phyloP scores from a whole-genome alignment of 2,888 invertebrate species.

The Calameuta idolon region DNA sequence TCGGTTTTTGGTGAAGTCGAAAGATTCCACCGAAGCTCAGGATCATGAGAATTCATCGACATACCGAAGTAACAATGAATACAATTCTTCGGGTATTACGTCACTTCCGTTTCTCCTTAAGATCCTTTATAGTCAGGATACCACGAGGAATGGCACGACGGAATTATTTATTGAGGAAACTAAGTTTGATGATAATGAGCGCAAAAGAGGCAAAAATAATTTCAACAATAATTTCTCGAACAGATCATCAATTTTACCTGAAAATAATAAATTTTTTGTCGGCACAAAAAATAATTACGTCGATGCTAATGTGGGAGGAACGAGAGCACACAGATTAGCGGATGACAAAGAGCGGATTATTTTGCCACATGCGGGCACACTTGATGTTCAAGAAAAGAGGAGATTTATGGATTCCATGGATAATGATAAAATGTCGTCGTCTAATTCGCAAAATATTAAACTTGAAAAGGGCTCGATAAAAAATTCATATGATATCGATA shows the following conservation, averaged over 20 bases:
- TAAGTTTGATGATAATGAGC: neutral
- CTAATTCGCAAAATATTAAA: neutral
- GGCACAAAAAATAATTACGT: neutral
- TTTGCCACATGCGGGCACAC: neutral
- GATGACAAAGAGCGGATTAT: neutral
- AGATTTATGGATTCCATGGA: neutral
- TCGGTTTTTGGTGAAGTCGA: neutral
- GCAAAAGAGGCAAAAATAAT: neutral
- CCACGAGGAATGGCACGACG: conserved; percentile 21
- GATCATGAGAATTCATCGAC: neutral
- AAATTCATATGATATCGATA: neutral
- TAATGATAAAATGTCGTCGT: neutral
- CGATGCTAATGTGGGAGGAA: neutral
- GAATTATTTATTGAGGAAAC: conserved; percentile 4
- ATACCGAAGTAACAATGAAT: neutral
- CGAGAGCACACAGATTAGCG: neutral
- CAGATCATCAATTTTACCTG: neutral
- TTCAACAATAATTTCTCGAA: neutral
- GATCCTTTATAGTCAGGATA: conserved; percentile 12
- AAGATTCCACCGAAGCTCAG: neutral
- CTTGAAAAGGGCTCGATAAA: neutral
- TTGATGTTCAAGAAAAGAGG: neutral
- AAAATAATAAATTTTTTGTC: neutral
- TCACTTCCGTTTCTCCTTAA: neutral
- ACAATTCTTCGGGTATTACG: neutral